Evolutionary conservation across 2,888 invertebrate genomes (phyloP).

Genomic region (Xanthorhoe spadicearia): DNA sequence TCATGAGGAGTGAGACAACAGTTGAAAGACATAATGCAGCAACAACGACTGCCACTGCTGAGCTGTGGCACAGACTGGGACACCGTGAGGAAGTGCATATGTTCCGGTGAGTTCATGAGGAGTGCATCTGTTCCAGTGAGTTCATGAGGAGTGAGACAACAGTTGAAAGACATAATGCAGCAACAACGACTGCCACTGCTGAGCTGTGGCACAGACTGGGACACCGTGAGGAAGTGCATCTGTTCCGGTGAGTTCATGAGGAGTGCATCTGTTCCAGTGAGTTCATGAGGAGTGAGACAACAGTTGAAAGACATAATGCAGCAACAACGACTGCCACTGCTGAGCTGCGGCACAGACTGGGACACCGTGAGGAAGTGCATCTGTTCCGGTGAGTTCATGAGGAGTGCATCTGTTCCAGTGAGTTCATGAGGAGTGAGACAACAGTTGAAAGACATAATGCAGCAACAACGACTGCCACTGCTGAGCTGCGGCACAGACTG

Average conservation of each 20-base stretch:
- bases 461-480: no score
- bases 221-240: constrained; percentile 98
- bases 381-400: constrained; percentile 88
- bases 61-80: constrained; percentile 99
- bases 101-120: constrained; percentile 86
- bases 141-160: constrained; percentile 99
- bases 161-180: constrained; percentile 97
- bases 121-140: no score
- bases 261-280: no score
- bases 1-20: constrained; percentile 99
- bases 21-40: constrained; percentile 96
- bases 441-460: no score
- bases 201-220: constrained; percentile 99
- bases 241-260: constrained; percentile 87
- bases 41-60: constrained; percentile 94
- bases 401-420: no score
- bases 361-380: constrained; percentile 99
- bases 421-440: no score
- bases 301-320: constrained; percentile 98
- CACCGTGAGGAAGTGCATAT: constrained; percentile 98
- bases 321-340: constrained; percentile 95
- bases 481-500: no score
- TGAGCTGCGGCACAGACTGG: constrained; percentile 98
- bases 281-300: constrained; percentile 98
- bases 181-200: constrained; percentile 95